Evolutionary conservation across 2,797 vertebrate genomes (phyloP), one percentile per base, ranked within the genome.

Genomic region (Erpetoichthys calabaricus): DNA sequence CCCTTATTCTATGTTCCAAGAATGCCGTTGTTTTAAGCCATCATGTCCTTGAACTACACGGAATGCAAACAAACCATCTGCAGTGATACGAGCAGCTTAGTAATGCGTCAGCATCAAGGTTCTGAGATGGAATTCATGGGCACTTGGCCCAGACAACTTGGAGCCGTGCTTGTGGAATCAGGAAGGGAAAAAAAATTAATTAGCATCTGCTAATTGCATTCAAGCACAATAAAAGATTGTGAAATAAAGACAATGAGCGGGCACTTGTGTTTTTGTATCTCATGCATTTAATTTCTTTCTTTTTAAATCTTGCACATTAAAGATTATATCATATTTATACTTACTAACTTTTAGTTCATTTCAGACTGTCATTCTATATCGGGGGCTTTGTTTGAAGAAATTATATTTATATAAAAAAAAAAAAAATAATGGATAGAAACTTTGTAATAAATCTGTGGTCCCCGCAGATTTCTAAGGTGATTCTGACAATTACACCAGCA

Each of bases 21-120:
- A 7, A 49, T 49, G 47, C n/a, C 5, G n/a, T n/a, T 57, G 56
- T 59, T 66, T 67, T 61, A 67, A 71, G 60, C 42, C 47, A 42
- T 10, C 61, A 67, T 73, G 74, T 75, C 79, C 75, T 78, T 78
- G 76, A 74, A 75, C 69, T 64, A 59, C 8, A n/a, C 63, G 70
- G 74, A 79, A 77, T 72, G 75, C 73, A 80, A 78, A 79, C 70
- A 73, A 74, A 76, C 68, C 64, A 65, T 67, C 65, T 58, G 50
- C 66, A 61, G 62, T 74, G 70, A 71, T 69, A 63, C 72, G 71
- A 66, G 73, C 71, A 65, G 70, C 64, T 51, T 49, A 8, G 67
- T 56, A 56, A 65, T 67, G 72, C 71, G 65, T 80, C 75, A 78
- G 70, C 72, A 62, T 56, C 43, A 49, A 59, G 62, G 66, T 71